Evolutionary conservation across 2,113 vertebrate genomes (phyloP).

Genomic region (Ornithorhynchus anatinus): DNA sequence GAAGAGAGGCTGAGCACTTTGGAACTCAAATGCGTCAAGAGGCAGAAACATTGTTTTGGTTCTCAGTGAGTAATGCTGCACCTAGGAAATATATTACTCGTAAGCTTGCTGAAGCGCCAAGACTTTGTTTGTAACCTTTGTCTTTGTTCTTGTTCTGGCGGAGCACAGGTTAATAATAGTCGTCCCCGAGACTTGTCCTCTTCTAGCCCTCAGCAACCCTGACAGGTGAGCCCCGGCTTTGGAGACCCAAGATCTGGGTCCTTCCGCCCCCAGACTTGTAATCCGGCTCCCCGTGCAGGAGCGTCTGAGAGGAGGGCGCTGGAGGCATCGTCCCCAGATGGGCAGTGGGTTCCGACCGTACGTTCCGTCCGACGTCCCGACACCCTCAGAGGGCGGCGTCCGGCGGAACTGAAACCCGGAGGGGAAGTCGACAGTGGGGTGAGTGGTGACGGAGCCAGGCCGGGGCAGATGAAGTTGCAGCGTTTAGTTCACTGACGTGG

Average conservation of each 20-base stretch:
- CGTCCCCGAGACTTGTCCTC: neutral
- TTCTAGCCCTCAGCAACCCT: neutral
- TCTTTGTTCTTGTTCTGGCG: neutral
- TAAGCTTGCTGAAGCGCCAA: neutral
- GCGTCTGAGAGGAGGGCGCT: fast-evolving
- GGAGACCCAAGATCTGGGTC: neutral
- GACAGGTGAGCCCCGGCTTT: neutral
- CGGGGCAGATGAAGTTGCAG: too few species aligned
- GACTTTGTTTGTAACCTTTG: fast-evolving
- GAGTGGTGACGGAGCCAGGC: too few species aligned
- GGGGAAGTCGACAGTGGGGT: too few species aligned
- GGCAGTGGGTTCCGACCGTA: too few species aligned
- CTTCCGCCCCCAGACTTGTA: neutral
- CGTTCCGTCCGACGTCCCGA: fast-evolving
- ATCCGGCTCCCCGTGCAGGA: neutral
- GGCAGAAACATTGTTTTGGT: neutral
- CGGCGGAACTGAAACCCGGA: too few species aligned
- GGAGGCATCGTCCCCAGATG: neutral
- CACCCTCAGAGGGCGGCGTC: too few species aligned
- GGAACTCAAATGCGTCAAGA: neutral
- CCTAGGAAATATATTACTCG: neutral
- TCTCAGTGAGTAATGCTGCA: neutral
- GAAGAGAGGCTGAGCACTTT: neutral
- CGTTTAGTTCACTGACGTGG: too few species aligned
- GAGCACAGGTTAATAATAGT: neutral